These are phyloP conservation scores for Apostichopus parvimensis DNA, from an alignment of 35 echinoderm and acorn worm genomes.

Conservation along the genomic window DNA sequence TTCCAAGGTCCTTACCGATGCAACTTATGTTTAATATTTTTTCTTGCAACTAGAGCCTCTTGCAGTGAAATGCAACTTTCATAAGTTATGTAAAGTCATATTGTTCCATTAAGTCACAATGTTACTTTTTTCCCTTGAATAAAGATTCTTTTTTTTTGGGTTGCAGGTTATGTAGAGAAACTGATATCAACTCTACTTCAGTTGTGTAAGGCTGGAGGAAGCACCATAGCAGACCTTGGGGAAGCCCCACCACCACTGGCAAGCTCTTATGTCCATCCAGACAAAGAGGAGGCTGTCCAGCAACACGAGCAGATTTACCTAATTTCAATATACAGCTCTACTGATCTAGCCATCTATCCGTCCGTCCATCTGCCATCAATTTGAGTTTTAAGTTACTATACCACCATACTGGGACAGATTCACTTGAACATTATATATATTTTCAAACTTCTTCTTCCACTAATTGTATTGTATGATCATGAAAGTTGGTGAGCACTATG, in stretches of 20 bases:
- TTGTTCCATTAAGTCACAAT: neutral
- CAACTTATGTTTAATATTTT: conserved; percentile 13
- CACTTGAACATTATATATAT: too few relatives aligned
- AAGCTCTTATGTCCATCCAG: neutral
- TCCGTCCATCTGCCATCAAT: too few relatives aligned
- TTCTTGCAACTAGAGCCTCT: neutral
- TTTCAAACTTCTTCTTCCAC: too few relatives aligned
- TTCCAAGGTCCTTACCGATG: neutral
- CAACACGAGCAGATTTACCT: conserved; percentile 2
- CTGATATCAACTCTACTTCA: neutral
- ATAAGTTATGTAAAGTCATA: neutral
- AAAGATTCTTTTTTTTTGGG: neutral
- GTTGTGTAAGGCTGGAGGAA: neutral
- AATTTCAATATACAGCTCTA: too few relatives aligned
- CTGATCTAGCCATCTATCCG: too few relatives aligned
- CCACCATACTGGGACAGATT: too few relatives aligned
- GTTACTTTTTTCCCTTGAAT: neutral
- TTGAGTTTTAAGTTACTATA: too few relatives aligned
- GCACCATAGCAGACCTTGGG: neutral
- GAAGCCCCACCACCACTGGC: conserved; percentile 31
- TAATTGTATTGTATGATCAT: too few relatives aligned
- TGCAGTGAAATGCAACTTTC: neutral
- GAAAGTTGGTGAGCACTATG: too few relatives aligned
- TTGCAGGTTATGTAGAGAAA: neutral
- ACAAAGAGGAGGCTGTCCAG: conserved; percentile 31